A percentile compares a stretch with the other conserved stretches of the same genome.
Evolutionary conservation across 2,113 vertebrate species (phyloP).

Genomic region (Gymnogyps californianus): DNA sequence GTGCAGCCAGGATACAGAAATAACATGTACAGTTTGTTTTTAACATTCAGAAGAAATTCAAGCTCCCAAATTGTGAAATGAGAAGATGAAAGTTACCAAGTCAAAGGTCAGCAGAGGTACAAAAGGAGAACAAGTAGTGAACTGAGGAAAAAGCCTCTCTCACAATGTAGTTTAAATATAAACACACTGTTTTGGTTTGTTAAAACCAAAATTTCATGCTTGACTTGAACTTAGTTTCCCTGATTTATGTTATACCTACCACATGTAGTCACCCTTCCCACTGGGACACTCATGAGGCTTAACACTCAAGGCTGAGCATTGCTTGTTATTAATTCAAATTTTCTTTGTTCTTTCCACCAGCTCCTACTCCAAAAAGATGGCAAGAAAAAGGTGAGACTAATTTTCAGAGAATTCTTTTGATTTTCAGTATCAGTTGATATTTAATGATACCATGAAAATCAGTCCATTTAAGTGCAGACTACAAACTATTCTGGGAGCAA

Average conservation of each 20-base stretch:
- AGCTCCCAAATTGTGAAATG: not conserved
- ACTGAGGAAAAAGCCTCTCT: not conserved
- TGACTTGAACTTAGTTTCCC: not conserved
- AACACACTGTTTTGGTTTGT: not conserved
- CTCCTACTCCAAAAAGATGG: not conserved
- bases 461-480: not conserved
- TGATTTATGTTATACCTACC: not conserved
- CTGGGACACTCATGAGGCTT: not conserved
- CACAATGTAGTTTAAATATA: not conserved
- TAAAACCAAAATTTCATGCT: not conserved
- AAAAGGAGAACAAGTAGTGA: not conserved
- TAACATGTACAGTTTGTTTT: not conserved
- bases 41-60: not conserved
- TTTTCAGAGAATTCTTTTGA: not conserved
- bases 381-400: conserved; percentile 49
- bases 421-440: not conserved
- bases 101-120: not conserved
- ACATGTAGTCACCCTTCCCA: not conserved
- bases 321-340: not conserved
- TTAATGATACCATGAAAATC: not conserved
- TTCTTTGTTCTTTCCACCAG: conserved; percentile 50
- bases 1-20: not conserved
- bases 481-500: not conserved
- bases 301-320: not conserved
- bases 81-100: not conserved